phyloP scores from a whole-genome alignment of 2,797 vertebrate genomes.

The Enteromius paludinosus region DNA sequence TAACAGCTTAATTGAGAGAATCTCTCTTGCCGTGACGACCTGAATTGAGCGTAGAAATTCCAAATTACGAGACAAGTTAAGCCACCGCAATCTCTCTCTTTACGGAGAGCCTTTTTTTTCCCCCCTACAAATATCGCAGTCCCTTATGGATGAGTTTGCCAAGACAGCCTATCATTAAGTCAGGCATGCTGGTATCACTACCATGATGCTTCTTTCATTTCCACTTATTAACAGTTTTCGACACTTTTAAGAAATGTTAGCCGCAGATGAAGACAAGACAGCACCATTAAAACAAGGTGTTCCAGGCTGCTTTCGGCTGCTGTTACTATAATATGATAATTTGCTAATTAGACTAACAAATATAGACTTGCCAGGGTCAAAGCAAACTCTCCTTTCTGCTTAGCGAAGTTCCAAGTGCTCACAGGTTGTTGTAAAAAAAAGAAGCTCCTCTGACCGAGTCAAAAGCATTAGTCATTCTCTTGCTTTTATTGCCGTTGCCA shows the following conservation, averaged over 20 bases:
- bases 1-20: constrained; percentile 70
- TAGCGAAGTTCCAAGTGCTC: background rate
- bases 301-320: background rate
- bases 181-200: background rate
- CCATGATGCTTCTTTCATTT: background rate
- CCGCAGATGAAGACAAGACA: background rate
- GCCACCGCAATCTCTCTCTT: constrained; percentile 6
- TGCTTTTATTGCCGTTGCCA: background rate
- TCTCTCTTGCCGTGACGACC: constrained; percentile 59
- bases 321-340: constrained; percentile 22
- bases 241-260: background rate
- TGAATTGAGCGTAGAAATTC: constrained; percentile 62
- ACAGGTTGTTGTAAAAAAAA: constrained; percentile 23
- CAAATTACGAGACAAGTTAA: constrained; percentile 29
- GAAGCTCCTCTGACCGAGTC: background rate
- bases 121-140: background rate
- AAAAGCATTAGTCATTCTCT: constrained; percentile 9
- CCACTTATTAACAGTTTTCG: background rate
- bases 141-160: constrained; percentile 8
- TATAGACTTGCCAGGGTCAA: constrained; percentile 20
- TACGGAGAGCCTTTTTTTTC: background rate
- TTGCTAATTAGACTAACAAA: constrained; percentile 32
- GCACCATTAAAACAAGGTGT: background rate
- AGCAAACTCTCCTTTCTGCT: background rate
- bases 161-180: background rate